A percentile compares a stretch with the other conserved stretches of the same genome.
phyloP scores from a whole-genome alignment of 2,888 invertebrate species.

The Cremastinae sp. region DNA sequence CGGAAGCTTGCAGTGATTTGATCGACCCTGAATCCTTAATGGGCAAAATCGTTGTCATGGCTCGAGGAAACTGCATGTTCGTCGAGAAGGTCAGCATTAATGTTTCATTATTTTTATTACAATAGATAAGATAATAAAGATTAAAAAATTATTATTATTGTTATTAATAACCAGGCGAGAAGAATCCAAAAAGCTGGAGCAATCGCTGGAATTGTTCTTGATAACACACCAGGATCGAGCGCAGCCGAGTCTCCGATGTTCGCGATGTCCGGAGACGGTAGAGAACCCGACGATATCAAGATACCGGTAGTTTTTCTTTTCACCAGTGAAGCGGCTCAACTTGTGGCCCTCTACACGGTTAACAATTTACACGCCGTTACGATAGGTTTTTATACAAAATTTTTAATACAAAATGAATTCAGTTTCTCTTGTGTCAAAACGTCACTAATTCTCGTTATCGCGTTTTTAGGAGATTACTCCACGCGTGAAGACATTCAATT shows the following conservation, averaged over 20 bases:
- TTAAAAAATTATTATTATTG: no score
- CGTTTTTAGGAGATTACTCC: conserved; percentile 68
- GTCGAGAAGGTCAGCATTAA: conserved; percentile 88
- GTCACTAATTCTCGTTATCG: background rate
- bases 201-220: conserved; percentile 91
- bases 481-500: conserved; percentile 73
- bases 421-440: no score
- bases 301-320: conserved; percentile 97
- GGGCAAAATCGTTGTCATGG: conserved; percentile 91
- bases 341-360: conserved; percentile 83
- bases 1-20: conserved; percentile 85
- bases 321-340: conserved; percentile 86
- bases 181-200: conserved; percentile 91
- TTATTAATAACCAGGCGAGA: conserved; percentile 83
- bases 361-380: conserved; percentile 70
- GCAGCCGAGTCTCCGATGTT: conserved; percentile 91
- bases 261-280: conserved; percentile 97
- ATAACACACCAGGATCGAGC: conserved; percentile 89
- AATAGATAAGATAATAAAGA: no score
- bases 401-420: background rate
- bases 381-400: conserved; percentile 69
- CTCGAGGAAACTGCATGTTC: conserved; percentile 97
- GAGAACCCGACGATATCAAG: conserved; percentile 86
- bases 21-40: conserved; percentile 83
- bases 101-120: no score